Percentiles rank a stretch among this genome's conserved stretches.
Evolutionary conservation across 1,140 invertebrate species (phyloP).

Genomic region (Bombus pyrosoma): DNA sequence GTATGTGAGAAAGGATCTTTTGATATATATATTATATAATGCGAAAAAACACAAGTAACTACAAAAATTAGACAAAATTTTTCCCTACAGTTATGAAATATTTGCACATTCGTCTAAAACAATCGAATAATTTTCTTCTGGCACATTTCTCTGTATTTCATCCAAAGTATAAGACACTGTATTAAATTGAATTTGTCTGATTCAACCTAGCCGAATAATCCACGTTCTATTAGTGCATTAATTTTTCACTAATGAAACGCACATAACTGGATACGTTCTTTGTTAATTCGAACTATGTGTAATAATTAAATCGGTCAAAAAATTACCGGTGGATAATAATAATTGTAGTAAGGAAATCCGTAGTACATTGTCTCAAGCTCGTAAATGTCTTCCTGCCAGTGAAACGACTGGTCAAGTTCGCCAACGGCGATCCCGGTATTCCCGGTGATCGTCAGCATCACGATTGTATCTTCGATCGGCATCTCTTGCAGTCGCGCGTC

Average conservation of each 20-base stretch:
- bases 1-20: too few species aligned
- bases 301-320: not conserved
- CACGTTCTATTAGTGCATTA: not conserved
- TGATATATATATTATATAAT: too few species aligned
- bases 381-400: constrained; percentile 40
- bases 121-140: too few species aligned
- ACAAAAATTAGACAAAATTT: too few species aligned
- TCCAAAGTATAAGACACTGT: not conserved
- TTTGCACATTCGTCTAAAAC: too few species aligned
- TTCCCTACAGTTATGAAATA: too few species aligned
- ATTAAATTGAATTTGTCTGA: not conserved
- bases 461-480: constrained; percentile 52
- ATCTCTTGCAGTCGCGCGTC: constrained; percentile 44
- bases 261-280: not conserved
- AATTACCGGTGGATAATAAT: not conserved
- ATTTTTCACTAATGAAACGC: not conserved
- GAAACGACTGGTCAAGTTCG: constrained; percentile 40
- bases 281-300: too few species aligned
- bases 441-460: constrained; percentile 48
- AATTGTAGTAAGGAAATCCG: too few species aligned
- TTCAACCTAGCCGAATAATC: not conserved
- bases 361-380: not conserved
- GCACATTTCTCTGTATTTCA: too few species aligned
- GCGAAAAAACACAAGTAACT: too few species aligned
- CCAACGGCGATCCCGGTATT: constrained; percentile 45